Percentiles rank a stretch among this genome's conserved stretches.
These are phyloP conservation scores for Typhlichthys eigenmanni DNA, from an alignment of 2,797 vertebrate species.

Conservation along the genomic window DNA sequence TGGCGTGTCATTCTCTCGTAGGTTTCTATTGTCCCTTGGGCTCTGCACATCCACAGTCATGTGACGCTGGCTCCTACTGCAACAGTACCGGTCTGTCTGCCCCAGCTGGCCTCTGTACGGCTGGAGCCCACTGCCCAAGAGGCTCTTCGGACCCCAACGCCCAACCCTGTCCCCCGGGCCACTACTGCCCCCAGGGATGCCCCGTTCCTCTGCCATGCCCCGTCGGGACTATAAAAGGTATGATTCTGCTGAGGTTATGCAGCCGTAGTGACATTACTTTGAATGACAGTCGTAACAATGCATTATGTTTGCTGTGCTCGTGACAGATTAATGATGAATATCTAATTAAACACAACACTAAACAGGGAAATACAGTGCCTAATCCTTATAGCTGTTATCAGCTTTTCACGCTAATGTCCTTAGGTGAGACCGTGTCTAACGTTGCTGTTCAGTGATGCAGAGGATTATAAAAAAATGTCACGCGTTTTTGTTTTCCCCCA, in stretches of 20 bases:
- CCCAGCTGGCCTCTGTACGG: constrained; percentile 69
- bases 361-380: constrained; percentile 19
- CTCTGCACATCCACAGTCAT: constrained; percentile 78
- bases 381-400: constrained; percentile 31
- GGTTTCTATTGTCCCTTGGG: constrained; percentile 87
- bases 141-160: constrained; percentile 62
- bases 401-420: constrained; percentile 25
- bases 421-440: constrained; percentile 34
- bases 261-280: background rate
- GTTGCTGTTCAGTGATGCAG: constrained; percentile 44
- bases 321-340: constrained; percentile 27
- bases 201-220: constrained; percentile 82
- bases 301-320: background rate
- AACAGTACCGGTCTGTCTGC: constrained; percentile 71
- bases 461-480: constrained; percentile 37
- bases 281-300: background rate
- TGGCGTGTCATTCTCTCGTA: constrained; percentile 33
- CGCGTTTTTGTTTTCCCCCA: constrained; percentile 28
- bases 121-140: constrained; percentile 74
- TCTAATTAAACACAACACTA: constrained; percentile 22
- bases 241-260: constrained; percentile 26
- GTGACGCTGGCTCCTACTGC: constrained; percentile 81
- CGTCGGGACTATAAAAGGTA: constrained; percentile 78
- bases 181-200: constrained; percentile 86
- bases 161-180: constrained; percentile 76